Base-by-base conservation (phyloP, 2,113 vertebrate genomes). In the Microcebus jonahi region DNA sequence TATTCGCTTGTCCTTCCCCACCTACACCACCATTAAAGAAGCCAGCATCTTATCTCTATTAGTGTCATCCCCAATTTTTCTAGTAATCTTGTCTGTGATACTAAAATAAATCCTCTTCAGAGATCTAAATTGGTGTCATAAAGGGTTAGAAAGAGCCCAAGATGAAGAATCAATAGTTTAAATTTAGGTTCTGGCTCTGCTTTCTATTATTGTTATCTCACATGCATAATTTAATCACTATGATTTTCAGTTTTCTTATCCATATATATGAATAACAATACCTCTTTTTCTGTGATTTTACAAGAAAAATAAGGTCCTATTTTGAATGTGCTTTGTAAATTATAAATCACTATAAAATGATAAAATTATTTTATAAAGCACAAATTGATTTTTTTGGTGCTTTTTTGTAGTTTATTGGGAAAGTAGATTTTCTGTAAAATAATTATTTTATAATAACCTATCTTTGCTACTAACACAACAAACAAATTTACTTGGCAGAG, bases 271-370 rank as follows among this genome's bases (percentile, higher is more conserved):
- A 31, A 67, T n/a, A 87, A n/a, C 23, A 82, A 36, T 80, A 20
- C 5, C 23, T 85, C 20, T 87, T 84, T 94, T 5, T 48, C 25
- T 76, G 15, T 18, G 1, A 1, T 57, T 91, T 80, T 80, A n/a
- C 89, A 89, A 75, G n/a, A 94, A 92, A 83, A 94, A 82, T 79
- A 17, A 91, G 55, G 20, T 3, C 71, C n/a, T 88, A 4, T 36
- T 82, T 20, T 81, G 53, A 96, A 73, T 75, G 11, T 86, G 34
- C 55, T 81, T 83, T 83, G 27, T 75, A 91, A 71, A 84, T 87
- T 91, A 59, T 86, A 94, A 93, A 57, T 86, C 18, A 90, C 42
- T 86, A 57, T 86, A 73, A 91, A 92, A 89, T 86, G 73, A 92
- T 86, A 77, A 55, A 81, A 82, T 70, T 31, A 88, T 83, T 91